Conservation (phyloP, 2,888 invertebrate species). For the Drosophila paranaensis region DNA sequence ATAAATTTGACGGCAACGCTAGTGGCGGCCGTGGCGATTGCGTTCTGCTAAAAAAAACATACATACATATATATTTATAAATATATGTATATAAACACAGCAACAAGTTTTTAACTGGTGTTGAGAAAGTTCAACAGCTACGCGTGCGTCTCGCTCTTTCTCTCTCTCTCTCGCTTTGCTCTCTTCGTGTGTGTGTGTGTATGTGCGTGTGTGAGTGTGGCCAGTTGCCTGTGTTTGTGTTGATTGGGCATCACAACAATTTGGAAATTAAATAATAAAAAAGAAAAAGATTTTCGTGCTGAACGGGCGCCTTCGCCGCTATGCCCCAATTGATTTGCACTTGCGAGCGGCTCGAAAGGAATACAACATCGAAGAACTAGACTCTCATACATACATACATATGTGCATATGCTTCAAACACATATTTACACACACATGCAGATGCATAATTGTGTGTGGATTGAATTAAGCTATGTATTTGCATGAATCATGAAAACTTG, state of each 20-base stretch:
- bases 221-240: conserved; percentile 4
- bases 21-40: conserved; percentile 41
- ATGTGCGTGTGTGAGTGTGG: neutral
- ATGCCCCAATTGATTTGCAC: conserved; percentile 46
- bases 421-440: too few species aligned
- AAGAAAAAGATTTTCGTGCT: conserved; percentile 31
- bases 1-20: conserved; percentile 49
- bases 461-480: conserved; percentile 4
- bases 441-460: neutral
- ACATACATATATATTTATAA: neutral
- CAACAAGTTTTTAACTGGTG: conserved; percentile 53
- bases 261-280: conserved; percentile 11
- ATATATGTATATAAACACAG: neutral
- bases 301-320: conserved; percentile 29
- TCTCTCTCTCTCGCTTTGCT: neutral
- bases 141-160: conserved; percentile 16
- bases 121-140: conserved; percentile 51
- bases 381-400: neutral
- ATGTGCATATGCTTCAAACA: neutral
- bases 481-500: neutral
- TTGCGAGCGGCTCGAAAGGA: conserved; percentile 28
- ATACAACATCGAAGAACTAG: conserved; percentile 38
- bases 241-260: conserved; percentile 18
- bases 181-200: neutral
- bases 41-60: conserved; percentile 22